Conservation (phyloP, 2,797 vertebrate genomes). For the Chelonia mydas region DNA sequence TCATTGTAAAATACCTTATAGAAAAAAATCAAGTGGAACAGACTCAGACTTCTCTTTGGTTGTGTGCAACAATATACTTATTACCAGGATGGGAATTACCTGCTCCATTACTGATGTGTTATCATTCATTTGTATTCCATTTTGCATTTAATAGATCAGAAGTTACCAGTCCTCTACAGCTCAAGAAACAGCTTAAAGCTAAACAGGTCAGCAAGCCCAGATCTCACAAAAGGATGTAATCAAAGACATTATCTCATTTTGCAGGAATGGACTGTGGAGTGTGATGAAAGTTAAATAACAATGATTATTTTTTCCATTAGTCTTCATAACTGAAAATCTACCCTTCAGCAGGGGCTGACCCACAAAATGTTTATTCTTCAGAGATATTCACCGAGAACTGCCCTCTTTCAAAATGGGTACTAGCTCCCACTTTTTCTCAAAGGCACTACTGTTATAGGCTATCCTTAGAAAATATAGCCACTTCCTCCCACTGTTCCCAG, state of each 20-base stretch:
- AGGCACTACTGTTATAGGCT: neutral
- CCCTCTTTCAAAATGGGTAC: neutral
- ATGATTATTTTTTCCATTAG: neutral
- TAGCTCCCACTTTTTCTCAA: neutral
- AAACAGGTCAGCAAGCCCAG: accelerated
- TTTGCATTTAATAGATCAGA: neutral
- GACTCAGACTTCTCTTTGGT: neutral
- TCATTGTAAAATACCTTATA: neutral
- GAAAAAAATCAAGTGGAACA: neutral
- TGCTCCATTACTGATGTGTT: neutral
- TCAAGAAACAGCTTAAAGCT: accelerated
- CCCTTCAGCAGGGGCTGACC: neutral
- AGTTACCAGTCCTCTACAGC: neutral
- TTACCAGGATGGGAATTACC: neutral
- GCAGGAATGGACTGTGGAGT: neutral
- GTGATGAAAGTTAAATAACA: neutral
- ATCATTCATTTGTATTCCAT: accelerated
- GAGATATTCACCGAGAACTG: neutral
- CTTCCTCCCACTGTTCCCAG: neutral
- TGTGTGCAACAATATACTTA: neutral
- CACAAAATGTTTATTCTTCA: neutral
- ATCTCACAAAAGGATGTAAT: neutral
- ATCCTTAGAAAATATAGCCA: neutral
- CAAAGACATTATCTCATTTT: accelerated
- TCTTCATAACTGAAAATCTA: neutral